phyloP scores from a whole-genome alignment of 2,113 vertebrate genomes.

The Genyomyrus donnyi region DNA sequence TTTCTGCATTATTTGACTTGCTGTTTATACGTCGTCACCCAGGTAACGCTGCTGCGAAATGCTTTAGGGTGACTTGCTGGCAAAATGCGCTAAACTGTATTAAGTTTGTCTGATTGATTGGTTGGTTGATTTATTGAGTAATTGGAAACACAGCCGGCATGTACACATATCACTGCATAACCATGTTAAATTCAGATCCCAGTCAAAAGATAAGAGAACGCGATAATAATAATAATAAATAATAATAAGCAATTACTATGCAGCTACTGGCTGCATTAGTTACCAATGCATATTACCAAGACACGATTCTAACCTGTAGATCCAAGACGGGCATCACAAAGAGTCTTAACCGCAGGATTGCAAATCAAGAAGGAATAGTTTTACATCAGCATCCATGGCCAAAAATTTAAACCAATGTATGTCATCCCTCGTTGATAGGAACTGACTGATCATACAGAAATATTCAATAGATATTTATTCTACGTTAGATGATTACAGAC shows the following conservation, averaged over 20 bases:
- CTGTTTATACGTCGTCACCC: neutral
- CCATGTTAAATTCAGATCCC: neutral
- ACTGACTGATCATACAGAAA: neutral
- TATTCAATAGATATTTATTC: neutral
- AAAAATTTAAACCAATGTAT: neutral
- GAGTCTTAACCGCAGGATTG: neutral
- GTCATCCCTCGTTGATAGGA: neutral
- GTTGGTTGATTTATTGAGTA: neutral
- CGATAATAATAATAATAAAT: neutral
- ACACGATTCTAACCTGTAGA: conserved; percentile 4
- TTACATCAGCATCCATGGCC: neutral
- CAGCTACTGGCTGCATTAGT: neutral
- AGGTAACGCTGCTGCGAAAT: neutral
- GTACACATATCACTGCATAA: neutral
- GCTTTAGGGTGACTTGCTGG: neutral
- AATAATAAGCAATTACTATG: neutral
- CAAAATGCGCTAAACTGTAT: neutral
- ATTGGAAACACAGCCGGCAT: neutral
- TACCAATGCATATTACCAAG: neutral
- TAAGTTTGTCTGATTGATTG: neutral
- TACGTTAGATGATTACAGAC: neutral
- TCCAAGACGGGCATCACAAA: neutral
- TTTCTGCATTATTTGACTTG: neutral
- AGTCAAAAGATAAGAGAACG: neutral
- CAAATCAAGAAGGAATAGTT: neutral